Evolutionary conservation across 1,140 invertebrate genomes (phyloP).

Genomic region (Tetramorium simillimum): DNA sequence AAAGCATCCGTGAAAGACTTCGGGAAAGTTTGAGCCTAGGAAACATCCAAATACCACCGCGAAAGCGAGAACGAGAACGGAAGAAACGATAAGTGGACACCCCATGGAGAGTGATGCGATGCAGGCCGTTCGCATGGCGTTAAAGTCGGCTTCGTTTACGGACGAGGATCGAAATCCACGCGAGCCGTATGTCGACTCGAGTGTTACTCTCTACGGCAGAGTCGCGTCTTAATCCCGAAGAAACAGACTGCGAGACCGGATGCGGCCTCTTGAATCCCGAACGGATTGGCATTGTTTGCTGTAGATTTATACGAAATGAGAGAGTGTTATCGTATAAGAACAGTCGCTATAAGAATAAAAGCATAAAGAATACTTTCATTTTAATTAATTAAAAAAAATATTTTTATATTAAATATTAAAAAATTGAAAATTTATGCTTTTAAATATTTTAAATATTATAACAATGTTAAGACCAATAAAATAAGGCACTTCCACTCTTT

Average conservation of each 20-base stretch:
- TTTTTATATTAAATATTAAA: background rate
- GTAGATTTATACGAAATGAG: constrained; percentile 30
- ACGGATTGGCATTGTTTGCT: constrained; percentile 50
- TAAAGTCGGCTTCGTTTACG: constrained; percentile 63
- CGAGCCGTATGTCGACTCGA: constrained; percentile 15
- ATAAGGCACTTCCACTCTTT: background rate
- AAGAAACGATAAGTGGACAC: constrained; percentile 71
- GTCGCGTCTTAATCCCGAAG: constrained; percentile 30
- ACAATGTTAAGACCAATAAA: background rate
- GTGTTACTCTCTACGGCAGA: constrained; percentile 3
- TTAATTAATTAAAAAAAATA: constrained; percentile 2
- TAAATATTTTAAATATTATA: background rate
- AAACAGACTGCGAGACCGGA: constrained; percentile 56
- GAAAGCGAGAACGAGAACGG: constrained; percentile 63
- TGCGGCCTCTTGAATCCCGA: constrained; percentile 34
- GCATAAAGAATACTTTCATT: background rate
- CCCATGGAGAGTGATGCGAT: constrained; percentile 59
- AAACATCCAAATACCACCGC: constrained; percentile 38
- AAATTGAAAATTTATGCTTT: too few species aligned
- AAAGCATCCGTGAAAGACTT: constrained; percentile 60
- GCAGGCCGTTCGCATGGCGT: constrained; percentile 64
- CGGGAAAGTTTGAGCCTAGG: constrained; percentile 33
- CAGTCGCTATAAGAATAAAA: background rate
- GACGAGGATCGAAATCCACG: constrained; percentile 46
- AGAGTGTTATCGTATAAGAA: background rate